Evolutionary conservation across 2,797 vertebrate species (phyloP).

Genomic region (Sternarchorhynchus goeldii): DNA sequence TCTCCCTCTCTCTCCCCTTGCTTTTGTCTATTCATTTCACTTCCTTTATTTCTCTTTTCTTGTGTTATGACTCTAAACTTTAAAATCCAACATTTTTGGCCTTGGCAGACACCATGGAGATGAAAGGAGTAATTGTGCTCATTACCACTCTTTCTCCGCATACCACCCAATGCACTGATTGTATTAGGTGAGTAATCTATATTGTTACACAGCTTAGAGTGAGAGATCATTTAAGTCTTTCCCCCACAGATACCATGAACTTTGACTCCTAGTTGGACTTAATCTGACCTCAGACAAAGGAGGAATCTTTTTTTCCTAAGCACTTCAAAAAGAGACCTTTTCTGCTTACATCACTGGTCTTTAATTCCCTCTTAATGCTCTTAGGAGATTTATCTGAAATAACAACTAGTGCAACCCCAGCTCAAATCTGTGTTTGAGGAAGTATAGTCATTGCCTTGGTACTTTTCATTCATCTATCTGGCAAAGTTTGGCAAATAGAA

Average conservation of each 20-base stretch:
- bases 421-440: conserved; percentile 5
- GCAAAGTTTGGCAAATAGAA: neutral
- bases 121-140: conserved; percentile 26
- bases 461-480: neutral
- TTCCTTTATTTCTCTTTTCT: conserved; percentile 1
- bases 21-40: neutral
- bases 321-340: conserved; percentile 53
- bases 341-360: conserved; percentile 44
- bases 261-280: conserved; percentile 88
- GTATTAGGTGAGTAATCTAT: conserved; percentile 63
- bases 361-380: conserved; percentile 11
- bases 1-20: neutral
- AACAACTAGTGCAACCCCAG: neutral
- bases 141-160: conserved; percentile 68
- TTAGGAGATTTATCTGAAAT: conserved; percentile 30
- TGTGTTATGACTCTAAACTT: neutral
- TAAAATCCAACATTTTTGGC: neutral
- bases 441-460: neutral
- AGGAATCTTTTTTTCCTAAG: conserved; percentile 64
- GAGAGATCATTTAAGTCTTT: conserved; percentile 69
- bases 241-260: conserved; percentile 76
- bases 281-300: conserved; percentile 77
- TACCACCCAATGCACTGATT: conserved; percentile 51
- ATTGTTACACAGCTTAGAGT: conserved; percentile 65
- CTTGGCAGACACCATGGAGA: neutral